Evolutionary conservation across 2,888 invertebrate species (phyloP).

Genomic region (Melanostoma mellinum): DNA sequence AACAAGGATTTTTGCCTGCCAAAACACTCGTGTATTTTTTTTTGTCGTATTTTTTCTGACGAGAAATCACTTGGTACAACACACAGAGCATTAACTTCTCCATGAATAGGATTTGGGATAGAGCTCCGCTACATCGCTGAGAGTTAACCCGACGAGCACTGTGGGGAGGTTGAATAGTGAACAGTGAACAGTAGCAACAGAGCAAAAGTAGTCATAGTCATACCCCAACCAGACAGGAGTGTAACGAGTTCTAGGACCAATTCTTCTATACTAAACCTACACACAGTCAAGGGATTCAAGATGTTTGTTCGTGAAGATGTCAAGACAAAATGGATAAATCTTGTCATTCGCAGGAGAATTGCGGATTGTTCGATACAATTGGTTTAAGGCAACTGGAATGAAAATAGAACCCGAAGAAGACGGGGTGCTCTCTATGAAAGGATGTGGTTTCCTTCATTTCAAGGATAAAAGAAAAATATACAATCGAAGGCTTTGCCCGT

Average conservation of each 20-base stretch:
- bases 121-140: constrained; percentile 3
- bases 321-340: constrained; percentile 73
- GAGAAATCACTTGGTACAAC: constrained; percentile 57
- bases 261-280: constrained; percentile 34
- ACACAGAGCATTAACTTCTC: constrained; percentile 51
- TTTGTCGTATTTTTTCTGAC: neutral
- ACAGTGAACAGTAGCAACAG: constrained; percentile 1
- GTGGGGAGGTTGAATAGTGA: constrained; percentile 2
- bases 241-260: constrained; percentile 55
- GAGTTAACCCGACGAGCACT: constrained; percentile 5
- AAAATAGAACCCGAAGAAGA: neutral
- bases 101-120: constrained; percentile 32
- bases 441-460: constrained; percentile 35
- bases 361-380: constrained; percentile 69
- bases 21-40: constrained; percentile 34
- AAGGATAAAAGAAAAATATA: constrained; percentile 24
- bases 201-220: constrained; percentile 27
- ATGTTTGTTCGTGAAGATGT: constrained; percentile 69
- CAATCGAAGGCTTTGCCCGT: constrained; percentile 39
- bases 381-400: constrained; percentile 2
- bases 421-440: neutral
- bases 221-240: neutral
- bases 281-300: constrained; percentile 54
- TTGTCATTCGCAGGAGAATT: constrained; percentile 70
- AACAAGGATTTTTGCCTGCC: constrained; percentile 61